Base-by-base conservation (phyloP, 2,113 vertebrate genomes). In the Perognathus longimembris region DNA sequence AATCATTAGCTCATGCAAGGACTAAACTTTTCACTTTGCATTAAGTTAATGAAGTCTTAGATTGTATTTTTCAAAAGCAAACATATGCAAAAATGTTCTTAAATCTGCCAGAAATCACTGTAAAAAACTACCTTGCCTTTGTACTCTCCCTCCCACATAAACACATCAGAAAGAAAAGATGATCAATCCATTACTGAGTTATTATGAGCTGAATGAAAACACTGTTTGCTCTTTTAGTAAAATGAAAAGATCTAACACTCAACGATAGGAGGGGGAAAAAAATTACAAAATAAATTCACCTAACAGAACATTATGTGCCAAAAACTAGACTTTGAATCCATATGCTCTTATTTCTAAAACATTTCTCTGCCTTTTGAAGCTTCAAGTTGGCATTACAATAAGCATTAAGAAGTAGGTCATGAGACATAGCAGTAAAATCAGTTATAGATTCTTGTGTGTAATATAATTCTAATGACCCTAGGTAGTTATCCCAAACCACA, bases 41-140 rank as follows among this genome's bases (percentile, higher is more conserved):
- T 92, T 96, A 96, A 94, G 38, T 38, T 91, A 94, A 94, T 90
- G 0, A 0, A 57, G 38, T 87, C 77, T 90, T 84, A 64, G 77
- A 83, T 30, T 79, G 69, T 71, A 10, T 90, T 63, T 93, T 88
- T 86, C 66, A 94, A 96, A 95, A 94, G 96, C 57, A 66, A 82
- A 89, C 20, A 24, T 75, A 89, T 95, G 91, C 88, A 97, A 97
- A 97, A 88, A 93, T 85, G 40, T 94, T 97, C 94, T 96, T 88
- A 93, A 97, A 97, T 89, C 70, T 87, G 97, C 59, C 82, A 93
- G 83, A 96, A 97, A 96, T 84, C 85, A 89, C 54, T 94, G 83
- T 64, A 95, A 91, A 97, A 97, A 97, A 95, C 93, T 96, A 95
- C 92, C 81, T 88, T 96, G 85, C 50, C 84, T 98, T 97, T 90